Evolutionary conservation across 2,888 invertebrate species (phyloP).

Genomic region (Scrobipalpa costella): DNA sequence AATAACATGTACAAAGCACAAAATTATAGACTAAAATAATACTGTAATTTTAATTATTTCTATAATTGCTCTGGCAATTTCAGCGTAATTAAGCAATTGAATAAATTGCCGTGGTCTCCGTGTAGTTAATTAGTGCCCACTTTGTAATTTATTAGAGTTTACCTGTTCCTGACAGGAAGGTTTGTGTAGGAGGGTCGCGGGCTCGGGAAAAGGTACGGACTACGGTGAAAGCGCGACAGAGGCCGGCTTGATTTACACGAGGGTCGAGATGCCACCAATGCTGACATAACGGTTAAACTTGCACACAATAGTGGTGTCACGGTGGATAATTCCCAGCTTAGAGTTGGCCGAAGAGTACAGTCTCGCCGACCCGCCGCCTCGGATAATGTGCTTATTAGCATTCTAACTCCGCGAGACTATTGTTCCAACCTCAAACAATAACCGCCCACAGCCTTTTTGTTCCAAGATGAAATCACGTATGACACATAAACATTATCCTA

Average conservation of each 20-base stretch:
- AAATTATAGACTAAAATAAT: not conserved
- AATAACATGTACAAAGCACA: constrained; percentile 19
- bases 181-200: constrained; percentile 22
- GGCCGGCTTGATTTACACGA: constrained; percentile 28
- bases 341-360: constrained; percentile 31
- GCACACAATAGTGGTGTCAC: constrained; percentile 29
- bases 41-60: not conserved
- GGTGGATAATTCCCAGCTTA: constrained; percentile 36
- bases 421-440: constrained; percentile 68
- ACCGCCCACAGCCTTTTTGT: constrained; percentile 60
- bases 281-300: constrained; percentile 31
- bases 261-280: constrained; percentile 28
- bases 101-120: constrained; percentile 9
- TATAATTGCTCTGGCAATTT: constrained; percentile 8
- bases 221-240: constrained; percentile 22
- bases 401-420: constrained; percentile 61
- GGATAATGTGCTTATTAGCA: constrained; percentile 57
- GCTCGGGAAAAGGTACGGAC: constrained; percentile 27
- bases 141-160: constrained; percentile 27
- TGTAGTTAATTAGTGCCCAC: constrained; percentile 19
- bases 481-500: constrained; percentile 46
- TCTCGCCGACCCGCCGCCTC: constrained; percentile 40
- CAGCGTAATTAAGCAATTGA: constrained; percentile 13
- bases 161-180: constrained; percentile 27
- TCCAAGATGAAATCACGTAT: constrained; percentile 61